These are phyloP conservation scores for Tryphoninae sp. DNA, from an alignment of 2,888 invertebrate species.

Conservation along the genomic window DNA sequence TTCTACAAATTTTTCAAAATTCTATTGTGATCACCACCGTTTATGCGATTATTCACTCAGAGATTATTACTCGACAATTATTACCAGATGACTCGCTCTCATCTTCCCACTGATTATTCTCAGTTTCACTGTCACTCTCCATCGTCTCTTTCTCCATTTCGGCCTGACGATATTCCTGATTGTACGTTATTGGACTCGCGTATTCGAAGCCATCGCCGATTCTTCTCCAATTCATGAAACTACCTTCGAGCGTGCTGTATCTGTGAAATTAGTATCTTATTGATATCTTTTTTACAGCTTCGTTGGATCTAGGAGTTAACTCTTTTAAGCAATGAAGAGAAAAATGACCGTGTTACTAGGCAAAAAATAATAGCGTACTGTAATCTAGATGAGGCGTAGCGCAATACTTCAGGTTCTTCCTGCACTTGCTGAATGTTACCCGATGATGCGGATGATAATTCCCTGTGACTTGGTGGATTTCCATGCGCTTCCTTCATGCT, in stretches of 20 bases:
- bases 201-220: constrained; percentile 82
- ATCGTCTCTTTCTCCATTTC: constrained; percentile 79
- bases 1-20: constrained; percentile 65
- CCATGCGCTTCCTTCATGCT: constrained; percentile 79
- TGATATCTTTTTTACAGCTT: constrained; percentile 9
- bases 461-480: constrained; percentile 83
- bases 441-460: constrained; percentile 77
- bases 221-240: constrained; percentile 80
- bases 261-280: constrained; percentile 63
- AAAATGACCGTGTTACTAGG: constrained; percentile 17
- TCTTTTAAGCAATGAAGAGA: constrained; percentile 27
- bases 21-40: not conserved
- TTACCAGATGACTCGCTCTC: constrained; percentile 78
- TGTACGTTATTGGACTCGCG: constrained; percentile 85
- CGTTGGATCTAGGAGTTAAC: constrained; percentile 1
- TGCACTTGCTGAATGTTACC: constrained; percentile 55
- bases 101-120: constrained; percentile 74
- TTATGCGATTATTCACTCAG: not conserved
- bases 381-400: constrained; percentile 79
- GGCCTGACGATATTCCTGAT: constrained; percentile 85
- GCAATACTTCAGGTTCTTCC: constrained; percentile 75
- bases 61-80: not conserved
- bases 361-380: constrained; percentile 70
- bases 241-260: constrained; percentile 78
- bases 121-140: constrained; percentile 75